Conservation (phyloP, 2,113 vertebrate genomes). For the Paralichthys olivaceus region DNA sequence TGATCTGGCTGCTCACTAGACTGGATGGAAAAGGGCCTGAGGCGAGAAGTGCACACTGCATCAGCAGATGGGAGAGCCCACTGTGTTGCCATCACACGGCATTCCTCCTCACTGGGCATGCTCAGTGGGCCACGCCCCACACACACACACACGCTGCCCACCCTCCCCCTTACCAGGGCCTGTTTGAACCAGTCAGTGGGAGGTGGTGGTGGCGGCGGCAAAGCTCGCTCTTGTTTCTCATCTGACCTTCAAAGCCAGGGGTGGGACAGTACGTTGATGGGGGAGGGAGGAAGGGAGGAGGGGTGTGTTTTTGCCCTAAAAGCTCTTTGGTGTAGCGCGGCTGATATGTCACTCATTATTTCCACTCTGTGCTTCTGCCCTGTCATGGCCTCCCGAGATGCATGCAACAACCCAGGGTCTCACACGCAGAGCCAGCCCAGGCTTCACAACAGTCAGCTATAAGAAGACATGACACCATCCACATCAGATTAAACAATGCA, state of each 20-base stretch:
- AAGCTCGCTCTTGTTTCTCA: constrained; percentile 60
- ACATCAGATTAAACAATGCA: neutral
- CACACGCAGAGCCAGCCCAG: constrained; percentile 23
- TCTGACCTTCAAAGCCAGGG: constrained; percentile 78
- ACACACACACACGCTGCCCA: neutral
- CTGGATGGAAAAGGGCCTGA: constrained; percentile 87
- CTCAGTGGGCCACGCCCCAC: constrained; percentile 74
- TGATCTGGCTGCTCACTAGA: constrained; percentile 90
- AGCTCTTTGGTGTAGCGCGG: constrained; percentile 66
- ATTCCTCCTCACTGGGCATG: constrained; percentile 85
- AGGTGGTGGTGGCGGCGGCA: constrained; percentile 33
- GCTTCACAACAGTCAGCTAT: neutral
- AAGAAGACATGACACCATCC: neutral
- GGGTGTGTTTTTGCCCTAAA: constrained; percentile 55
- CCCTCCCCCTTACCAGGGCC: constrained; percentile 41
- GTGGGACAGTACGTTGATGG: constrained; percentile 61
- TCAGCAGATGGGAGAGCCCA: constrained; percentile 88
- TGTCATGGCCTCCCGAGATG: constrained; percentile 45
- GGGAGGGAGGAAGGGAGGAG: constrained; percentile 38
- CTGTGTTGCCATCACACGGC: constrained; percentile 85
- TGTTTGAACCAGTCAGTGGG: constrained; percentile 78
- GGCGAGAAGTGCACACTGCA: constrained; percentile 73
- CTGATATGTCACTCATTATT: constrained; percentile 75
- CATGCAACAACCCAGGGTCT: constrained; percentile 28
- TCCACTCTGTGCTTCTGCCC: constrained; percentile 65